Percentiles rank a stretch among this genome's conserved stretches.
Evolutionary conservation across 1,140 invertebrate genomes (phyloP).

Genomic region (Calosoma granatense): DNA sequence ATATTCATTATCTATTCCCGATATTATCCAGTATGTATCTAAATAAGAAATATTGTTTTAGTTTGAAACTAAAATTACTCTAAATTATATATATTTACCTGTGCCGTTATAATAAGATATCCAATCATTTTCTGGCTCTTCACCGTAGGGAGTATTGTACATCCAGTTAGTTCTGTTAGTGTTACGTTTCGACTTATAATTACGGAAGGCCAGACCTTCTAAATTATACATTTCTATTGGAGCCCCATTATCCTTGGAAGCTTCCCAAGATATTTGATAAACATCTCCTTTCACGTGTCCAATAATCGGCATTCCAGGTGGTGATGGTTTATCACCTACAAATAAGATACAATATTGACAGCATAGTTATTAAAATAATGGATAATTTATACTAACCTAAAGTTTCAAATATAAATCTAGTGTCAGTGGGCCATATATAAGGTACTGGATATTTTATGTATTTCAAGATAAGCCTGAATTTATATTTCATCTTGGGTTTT

Average conservation of each 20-base stretch:
- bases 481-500: conserved; percentile 60
- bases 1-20: conserved; percentile 49
- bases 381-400: conserved; percentile 48
- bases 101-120: conserved; percentile 70
- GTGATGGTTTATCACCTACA: conserved; percentile 56
- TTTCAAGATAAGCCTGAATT: conserved; percentile 56
- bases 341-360: too few relatives aligned
- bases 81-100: conserved; percentile 38
- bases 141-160: conserved; percentile 29
- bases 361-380: too few relatives aligned
- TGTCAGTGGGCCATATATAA: conserved; percentile 58
- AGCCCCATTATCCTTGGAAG: conserved; percentile 55
- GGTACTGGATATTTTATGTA: conserved; percentile 48
- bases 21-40: conserved; percentile 71
- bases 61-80: conserved; percentile 11
- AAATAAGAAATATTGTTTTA: conserved; percentile 12
- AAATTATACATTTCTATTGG: conserved; percentile 47
- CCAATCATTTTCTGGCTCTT: conserved; percentile 46
- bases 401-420: conserved; percentile 63
- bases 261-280: conserved; percentile 63
- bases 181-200: conserved; percentile 27
- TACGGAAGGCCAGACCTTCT: conserved; percentile 37
- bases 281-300: conserved; percentile 50
- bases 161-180: conserved; percentile 25
- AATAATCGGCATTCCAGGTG: conserved; percentile 54